phyloP scores from a whole-genome alignment of 1,140 invertebrate genomes.

The Ptiloglossa arizonensis region DNA sequence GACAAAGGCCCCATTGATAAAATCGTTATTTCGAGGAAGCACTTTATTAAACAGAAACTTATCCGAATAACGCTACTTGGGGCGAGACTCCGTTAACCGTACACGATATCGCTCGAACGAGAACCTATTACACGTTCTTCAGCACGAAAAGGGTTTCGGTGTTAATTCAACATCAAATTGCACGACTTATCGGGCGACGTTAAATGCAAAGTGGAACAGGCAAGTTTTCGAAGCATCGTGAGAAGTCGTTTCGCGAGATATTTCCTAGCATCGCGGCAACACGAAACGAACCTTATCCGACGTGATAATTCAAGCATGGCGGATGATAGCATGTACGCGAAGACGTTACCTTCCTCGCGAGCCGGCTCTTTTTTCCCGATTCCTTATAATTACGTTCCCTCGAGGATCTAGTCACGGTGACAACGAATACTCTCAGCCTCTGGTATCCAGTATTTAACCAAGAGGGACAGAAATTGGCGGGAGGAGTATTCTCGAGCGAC shows the following conservation, averaged over 20 bases:
- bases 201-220: conserved; percentile 15
- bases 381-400: conserved; percentile 47
- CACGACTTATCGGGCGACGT: background rate
- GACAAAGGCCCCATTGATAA: no score
- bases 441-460: conserved; percentile 30
- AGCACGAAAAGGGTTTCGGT: background rate
- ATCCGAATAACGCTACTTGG: no score
- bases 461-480: no score
- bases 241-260: background rate
- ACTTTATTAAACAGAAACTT: no score
- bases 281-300: background rate
- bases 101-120: no score
- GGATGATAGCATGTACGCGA: background rate
- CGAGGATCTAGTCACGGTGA: conserved; percentile 31
- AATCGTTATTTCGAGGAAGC: no score
- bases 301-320: conserved; percentile 23
- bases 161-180: background rate
- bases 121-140: background rate
- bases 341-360: conserved; percentile 5
- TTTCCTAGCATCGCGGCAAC: background rate
- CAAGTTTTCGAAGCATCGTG: conserved; percentile 9
- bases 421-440: conserved; percentile 31
- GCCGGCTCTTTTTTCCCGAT: conserved; percentile 21
- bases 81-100: no score
- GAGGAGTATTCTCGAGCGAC: conserved; percentile 36